These are phyloP conservation scores for Scalopus aquaticus DNA, from an alignment of 2,113 vertebrate species.

Conservation along the genomic window DNA sequence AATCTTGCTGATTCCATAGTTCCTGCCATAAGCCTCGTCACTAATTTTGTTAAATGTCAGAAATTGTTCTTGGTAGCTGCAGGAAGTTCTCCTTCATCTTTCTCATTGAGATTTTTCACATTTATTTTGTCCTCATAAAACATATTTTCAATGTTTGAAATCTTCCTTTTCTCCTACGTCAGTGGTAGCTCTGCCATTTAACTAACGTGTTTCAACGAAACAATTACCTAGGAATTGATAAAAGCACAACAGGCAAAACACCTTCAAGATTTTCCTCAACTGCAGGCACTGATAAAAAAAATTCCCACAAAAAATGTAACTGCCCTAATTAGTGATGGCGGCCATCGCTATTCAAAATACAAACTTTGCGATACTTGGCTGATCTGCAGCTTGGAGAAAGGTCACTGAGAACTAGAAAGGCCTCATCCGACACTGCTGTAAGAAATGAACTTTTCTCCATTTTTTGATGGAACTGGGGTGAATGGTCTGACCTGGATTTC, in stretches of 20 bases:
- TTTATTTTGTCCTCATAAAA: background rate
- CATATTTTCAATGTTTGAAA: background rate
- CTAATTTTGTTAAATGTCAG: background rate
- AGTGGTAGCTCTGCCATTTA: background rate
- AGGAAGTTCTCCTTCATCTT: background rate
- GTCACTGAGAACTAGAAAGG: background rate
- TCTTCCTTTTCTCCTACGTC: background rate
- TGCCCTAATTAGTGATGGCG: background rate
- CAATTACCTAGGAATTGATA: background rate
- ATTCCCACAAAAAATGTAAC: background rate
- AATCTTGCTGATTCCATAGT: no score
- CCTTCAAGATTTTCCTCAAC: slow-evolving; percentile 30
- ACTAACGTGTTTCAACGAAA: background rate
- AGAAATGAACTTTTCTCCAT: background rate
- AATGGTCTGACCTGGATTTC: slow-evolving; percentile 41
- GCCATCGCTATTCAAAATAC: slow-evolving; percentile 42
- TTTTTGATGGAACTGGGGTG: background rate
- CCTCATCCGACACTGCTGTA: background rate
- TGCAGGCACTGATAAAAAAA: background rate
- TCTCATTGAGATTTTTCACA: background rate
- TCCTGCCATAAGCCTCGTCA: no score
- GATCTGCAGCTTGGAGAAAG: slow-evolving; percentile 16
- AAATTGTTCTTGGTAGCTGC: background rate
- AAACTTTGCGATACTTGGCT: background rate
- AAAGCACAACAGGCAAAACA: background rate